These are phyloP conservation scores for Chrosomus eos DNA, from an alignment of 2,797 vertebrate genomes.

Conservation along the genomic window DNA sequence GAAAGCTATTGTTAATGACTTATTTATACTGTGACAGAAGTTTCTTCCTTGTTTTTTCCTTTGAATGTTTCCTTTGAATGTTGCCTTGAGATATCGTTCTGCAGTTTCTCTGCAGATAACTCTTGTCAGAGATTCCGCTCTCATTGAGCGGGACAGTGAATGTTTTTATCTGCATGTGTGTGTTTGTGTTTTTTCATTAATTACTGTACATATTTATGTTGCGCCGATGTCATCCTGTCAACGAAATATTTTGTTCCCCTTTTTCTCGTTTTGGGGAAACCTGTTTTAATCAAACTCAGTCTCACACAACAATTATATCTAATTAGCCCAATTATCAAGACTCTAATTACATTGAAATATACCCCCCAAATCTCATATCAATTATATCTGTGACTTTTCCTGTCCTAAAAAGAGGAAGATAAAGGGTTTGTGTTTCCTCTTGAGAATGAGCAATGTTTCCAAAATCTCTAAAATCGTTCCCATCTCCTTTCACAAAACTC, in stretches of 20 bases:
- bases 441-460: conserved; percentile 65
- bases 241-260: conserved; percentile 65
- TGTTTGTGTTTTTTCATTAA: conserved; percentile 60
- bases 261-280: conserved; percentile 76
- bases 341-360: conserved; percentile 87
- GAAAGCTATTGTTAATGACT: conserved; percentile 14
- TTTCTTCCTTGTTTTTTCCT: neutral
- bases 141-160: neutral
- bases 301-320: conserved; percentile 85
- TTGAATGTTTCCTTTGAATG: conserved; percentile 19
- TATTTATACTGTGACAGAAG: conserved; percentile 20
- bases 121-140: neutral
- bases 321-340: conserved; percentile 88
- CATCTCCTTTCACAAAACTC: conserved; percentile 56
- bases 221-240: conserved; percentile 69
- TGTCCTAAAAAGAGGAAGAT: conserved; percentile 71
- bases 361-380: conserved; percentile 87
- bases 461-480: conserved; percentile 44
- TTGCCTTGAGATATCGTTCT: conserved; percentile 3
- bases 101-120: neutral
- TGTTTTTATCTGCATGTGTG: conserved; percentile 2
- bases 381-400: conserved; percentile 84
- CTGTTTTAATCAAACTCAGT: conserved; percentile 88
- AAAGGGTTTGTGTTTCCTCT: conserved; percentile 68
- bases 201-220: conserved; percentile 60